Evolutionary conservation across 2,888 invertebrate genomes (phyloP), one percentile per base, ranked within the genome.

Genomic region (Copidosoma aretas): DNA sequence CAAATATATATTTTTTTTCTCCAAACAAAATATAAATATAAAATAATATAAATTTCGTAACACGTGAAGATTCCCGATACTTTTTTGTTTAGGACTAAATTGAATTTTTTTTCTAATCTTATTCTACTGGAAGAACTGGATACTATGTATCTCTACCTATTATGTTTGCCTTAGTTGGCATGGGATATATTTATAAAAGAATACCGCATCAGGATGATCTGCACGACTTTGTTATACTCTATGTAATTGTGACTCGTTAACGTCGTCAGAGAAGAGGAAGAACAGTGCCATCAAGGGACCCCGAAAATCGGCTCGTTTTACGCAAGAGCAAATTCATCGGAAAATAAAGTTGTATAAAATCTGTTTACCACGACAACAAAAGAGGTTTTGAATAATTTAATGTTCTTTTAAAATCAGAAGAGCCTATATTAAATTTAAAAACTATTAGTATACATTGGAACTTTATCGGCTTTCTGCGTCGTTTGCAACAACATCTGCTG

Each of bases 101-200:
- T 70, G 54, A 68, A 63, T 68, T 65, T 71, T 61, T 49, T 62
- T 62, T 63, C 64, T 68, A 68, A 1, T 56, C 68, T 68, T 71
- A 71, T 10, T n/a, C 68, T 71, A 71, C 41, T 71, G 71, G 71
- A 71, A 71, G 71, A 71, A 68, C 71, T 71, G 51, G 68, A 68
- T 57, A 65, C 51, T 64, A 63, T 46, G 63, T 51, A 67, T n/a
- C 43, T n/a, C n/a, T n/a, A n/a, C n/a, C n/a, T n/a, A n/a, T n/a
- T 67, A 64, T 54, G 61, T 21, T 56, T 32, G 70, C 25, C 53
- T 67, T 67, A 66, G 49, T 49, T 58, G 21, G 22, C 57, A n/a
- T 43, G 25, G 43, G 52, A 22, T 41, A 63, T n/a, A 51, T 51
- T 14, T n/a, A 51, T 51, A 63, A 64, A 67, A n/a, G n/a, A 67